A percentile compares a stretch with the other conserved stretches of the same genome.
Conservation (phyloP, 2,888 invertebrate species). For the Callyntrura guangdongensis region DNA sequence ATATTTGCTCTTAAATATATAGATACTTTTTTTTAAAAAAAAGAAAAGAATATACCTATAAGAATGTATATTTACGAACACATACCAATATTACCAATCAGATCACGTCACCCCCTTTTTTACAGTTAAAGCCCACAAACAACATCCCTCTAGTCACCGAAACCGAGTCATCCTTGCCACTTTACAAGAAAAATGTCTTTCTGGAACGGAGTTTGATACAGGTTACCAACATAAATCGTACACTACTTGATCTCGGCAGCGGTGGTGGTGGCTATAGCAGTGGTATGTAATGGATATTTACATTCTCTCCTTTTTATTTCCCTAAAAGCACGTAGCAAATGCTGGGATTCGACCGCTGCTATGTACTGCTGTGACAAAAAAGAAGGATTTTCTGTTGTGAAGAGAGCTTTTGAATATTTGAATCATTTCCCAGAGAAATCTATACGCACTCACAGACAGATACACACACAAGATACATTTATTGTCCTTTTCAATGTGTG, state of each 20-base stretch:
- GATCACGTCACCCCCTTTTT: conserved; percentile 76
- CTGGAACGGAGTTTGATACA: neutral
- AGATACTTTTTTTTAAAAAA: too few relatives aligned
- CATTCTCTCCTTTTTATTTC: conserved; percentile 27
- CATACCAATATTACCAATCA: conserved; percentile 77
- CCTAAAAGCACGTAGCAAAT: conserved; percentile 37
- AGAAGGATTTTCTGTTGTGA: conserved; percentile 16
- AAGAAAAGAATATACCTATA: too few relatives aligned
- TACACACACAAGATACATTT: neutral
- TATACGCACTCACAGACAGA: neutral
- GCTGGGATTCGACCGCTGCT: conserved; percentile 8
- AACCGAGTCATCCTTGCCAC: conserved; percentile 53
- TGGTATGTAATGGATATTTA: neutral
- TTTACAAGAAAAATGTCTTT: conserved; percentile 60
- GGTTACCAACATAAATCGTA: conserved; percentile 72
- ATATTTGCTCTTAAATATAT: neutral
- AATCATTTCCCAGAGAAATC: conserved; percentile 44
- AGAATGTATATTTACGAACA: conserved; percentile 32
- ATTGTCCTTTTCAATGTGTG: conserved; percentile 50
- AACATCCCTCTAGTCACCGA: conserved; percentile 27
- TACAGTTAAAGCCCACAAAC: conserved; percentile 52
- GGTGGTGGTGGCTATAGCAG: conserved; percentile 39
- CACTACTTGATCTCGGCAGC: conserved; percentile 39
- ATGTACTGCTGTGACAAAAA: conserved; percentile 24
- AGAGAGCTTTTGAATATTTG: conserved; percentile 38